A percentile compares a stretch with the other conserved stretches of the same genome.
These are phyloP conservation scores for Pocillopora meandrina DNA, from an alignment of 92 coral and sea anemone species.

Conservation along the genomic window DNA sequence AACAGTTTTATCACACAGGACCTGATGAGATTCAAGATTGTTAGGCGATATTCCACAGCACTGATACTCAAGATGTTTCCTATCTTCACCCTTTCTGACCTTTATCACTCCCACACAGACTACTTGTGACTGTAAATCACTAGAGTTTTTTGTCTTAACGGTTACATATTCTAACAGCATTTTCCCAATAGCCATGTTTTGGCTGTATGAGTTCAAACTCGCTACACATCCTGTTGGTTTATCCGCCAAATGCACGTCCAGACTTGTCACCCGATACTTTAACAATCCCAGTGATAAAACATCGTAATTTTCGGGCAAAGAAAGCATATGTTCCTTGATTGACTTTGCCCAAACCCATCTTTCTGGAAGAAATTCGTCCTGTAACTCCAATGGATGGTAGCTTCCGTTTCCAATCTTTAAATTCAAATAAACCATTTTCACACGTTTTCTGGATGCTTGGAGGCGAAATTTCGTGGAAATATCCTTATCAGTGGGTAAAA, in stretches of 20 bases:
- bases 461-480: neutral
- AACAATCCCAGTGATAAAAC: constrained; percentile 7
- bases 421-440: neutral
- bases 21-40: neutral
- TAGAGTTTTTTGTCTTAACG: neutral
- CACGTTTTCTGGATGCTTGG: neutral
- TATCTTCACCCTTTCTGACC: neutral
- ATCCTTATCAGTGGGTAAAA: neutral
- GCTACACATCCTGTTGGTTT: constrained; percentile 1
- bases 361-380: neutral
- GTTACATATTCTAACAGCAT: neutral
- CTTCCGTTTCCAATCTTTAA: constrained; percentile 9
- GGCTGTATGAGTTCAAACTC: constrained; percentile 7
- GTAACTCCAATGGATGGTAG: neutral
- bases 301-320: constrained; percentile 3
- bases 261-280: constrained; percentile 1
- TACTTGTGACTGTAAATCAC: neutral
- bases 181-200: neutral
- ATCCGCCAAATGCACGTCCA: neutral
- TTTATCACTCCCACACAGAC: constrained; percentile 9
- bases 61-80: neutral
- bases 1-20: neutral
- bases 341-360: constrained; percentile 9
- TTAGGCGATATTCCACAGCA: neutral
- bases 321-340: constrained; percentile 7